Base-by-base conservation (phyloP, 2,113 vertebrate genomes). In the Zosterops japonicus region DNA sequence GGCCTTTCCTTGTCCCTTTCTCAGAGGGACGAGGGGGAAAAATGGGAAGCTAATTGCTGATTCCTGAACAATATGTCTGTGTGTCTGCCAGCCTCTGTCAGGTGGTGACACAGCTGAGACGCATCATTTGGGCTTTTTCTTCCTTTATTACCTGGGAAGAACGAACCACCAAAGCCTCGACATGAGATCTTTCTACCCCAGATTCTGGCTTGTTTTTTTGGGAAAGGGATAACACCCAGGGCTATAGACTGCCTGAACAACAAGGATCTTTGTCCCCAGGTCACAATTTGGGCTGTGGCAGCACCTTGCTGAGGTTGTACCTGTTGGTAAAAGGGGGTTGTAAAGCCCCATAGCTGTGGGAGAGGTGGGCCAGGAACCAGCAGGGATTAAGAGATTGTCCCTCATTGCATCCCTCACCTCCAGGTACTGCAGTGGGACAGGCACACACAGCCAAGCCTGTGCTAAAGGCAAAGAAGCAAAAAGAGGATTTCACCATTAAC, bases 91-190 rank as follows among this genome's bases (percentile, higher is more conserved):
- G 9, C 55, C 76, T 75, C 68, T 78, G 53, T 64, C 78, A 59
- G 67, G 8, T 0, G 0, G 50, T 1, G 0, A 57, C 64, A 57
- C 49, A 47, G 55, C 35, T 0, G 2, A 61, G 55, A 56, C 0
- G 0, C 2, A 28, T 59, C 39, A 7, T 19, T 75, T 55, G 56
- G 46, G 21, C 3, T 65, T 78, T 36, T 33, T 14, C 59, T 71
- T 59, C 55, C n/a, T 70, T 77, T 61, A 12, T 69, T 75, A 80
- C 39, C 63, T 3, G 56, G 39, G 64, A 87, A 84, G 74, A 81
- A 33, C 29, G 60, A 87, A 52, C 20, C 46, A 74, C 72, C 36
- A 36, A 49, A 83, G 24, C 42, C 53, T 44, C 0, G 1, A 33
- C 12, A 5, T 0, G 0, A 24, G 17, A 36, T 64, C 25, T 76